phyloP scores from a whole-genome alignment of 1,140 invertebrate genomes.

The Drosophila dunni region DNA sequence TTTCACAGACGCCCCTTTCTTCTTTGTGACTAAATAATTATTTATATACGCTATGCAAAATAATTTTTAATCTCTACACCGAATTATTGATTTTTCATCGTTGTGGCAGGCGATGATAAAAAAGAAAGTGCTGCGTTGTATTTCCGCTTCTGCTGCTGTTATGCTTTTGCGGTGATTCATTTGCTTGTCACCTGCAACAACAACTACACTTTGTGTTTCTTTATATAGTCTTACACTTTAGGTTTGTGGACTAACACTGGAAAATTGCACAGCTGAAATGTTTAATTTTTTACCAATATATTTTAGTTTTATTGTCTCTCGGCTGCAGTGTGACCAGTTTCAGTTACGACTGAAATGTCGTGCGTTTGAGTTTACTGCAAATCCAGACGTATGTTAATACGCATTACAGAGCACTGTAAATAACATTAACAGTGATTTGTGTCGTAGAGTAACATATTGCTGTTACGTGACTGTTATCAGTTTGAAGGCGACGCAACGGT shows the following conservation, averaged over 20 bases:
- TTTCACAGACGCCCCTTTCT: constrained; percentile 21
- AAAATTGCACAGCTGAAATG: constrained; percentile 3
- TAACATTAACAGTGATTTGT: not conserved
- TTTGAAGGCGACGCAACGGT: not conserved
- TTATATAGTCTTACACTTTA: not conserved
- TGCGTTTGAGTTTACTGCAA: too few relatives aligned
- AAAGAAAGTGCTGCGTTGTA: constrained; percentile 54
- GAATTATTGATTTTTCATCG: constrained; percentile 55
- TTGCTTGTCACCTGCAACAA: not conserved
- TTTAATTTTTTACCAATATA: constrained; percentile 5
- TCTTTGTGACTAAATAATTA: constrained; percentile 5
- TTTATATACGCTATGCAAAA: constrained; percentile 19
- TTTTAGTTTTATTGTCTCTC: constrained; percentile 22
- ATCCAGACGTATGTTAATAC: not conserved
- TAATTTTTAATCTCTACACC: constrained; percentile 17
- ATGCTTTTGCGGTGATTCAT: not conserved
- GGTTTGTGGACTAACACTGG: constrained; percentile 4
- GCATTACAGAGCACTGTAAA: not conserved
- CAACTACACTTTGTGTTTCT: not conserved
- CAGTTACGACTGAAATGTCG: not conserved
- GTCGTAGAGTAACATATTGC: not conserved
- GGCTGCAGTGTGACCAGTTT: constrained; percentile 28
- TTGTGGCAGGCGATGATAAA: constrained; percentile 10
- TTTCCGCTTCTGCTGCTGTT: not conserved
- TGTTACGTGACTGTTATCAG: not conserved